These are phyloP conservation scores for Celastrina argiolus DNA, from an alignment of 2,888 invertebrate genomes.

Conservation along the genomic window DNA sequence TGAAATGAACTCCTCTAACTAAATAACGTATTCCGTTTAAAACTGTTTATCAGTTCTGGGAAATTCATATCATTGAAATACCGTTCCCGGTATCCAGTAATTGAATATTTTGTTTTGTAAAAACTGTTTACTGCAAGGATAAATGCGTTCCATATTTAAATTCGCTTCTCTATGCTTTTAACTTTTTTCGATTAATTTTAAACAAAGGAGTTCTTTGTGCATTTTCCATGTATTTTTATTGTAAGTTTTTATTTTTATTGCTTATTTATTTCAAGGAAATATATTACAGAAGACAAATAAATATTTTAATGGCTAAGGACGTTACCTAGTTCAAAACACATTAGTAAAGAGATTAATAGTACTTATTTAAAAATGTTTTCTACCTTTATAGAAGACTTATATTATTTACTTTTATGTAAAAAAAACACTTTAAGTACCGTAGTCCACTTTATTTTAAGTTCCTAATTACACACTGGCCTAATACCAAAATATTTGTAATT, in stretches of 20 bases:
- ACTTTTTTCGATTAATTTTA: background rate
- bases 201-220: background rate
- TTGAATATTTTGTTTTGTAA: conserved; percentile 17
- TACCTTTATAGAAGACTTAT: too few relatives aligned
- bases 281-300: too few relatives aligned
- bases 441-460: too few relatives aligned
- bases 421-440: too few relatives aligned
- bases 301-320: too few relatives aligned
- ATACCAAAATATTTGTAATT: too few relatives aligned
- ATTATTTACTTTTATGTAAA: too few relatives aligned
- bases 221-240: background rate
- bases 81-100: conserved; percentile 9
- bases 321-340: too few relatives aligned
- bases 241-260: background rate
- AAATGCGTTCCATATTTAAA: conserved; percentile 4
- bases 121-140: background rate
- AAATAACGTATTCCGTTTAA: conserved; percentile 14
- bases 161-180: background rate
- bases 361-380: too few relatives aligned
- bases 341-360: too few relatives aligned
- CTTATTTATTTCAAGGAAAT: too few relatives aligned
- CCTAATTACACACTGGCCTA: too few relatives aligned
- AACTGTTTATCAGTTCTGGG: conserved; percentile 2
- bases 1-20: conserved; percentile 18
- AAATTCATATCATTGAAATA: conserved; percentile 15